These are phyloP conservation scores for Pogonognathellus flavescens DNA, from an alignment of 1,140 invertebrate species.

Conservation along the genomic window DNA sequence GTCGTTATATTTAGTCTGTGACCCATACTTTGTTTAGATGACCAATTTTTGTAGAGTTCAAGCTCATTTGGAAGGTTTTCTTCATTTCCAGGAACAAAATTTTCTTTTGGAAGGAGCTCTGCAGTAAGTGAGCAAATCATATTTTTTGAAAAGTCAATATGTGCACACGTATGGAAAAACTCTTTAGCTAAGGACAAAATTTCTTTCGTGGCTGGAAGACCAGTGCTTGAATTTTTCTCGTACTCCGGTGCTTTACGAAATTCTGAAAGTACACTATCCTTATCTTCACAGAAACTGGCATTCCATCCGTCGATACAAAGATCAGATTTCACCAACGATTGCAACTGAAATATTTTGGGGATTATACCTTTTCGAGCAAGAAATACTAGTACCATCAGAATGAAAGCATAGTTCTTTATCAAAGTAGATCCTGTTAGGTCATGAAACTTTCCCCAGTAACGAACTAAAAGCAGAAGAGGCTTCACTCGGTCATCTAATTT, in stretches of 20 bases:
- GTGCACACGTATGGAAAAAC: slow-evolving; percentile 56
- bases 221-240: neutral
- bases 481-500: slow-evolving; percentile 43
- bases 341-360: slow-evolving; percentile 49
- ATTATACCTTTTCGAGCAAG: slow-evolving; percentile 38
- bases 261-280: neutral
- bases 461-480: slow-evolving; percentile 48
- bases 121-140: slow-evolving; percentile 52
- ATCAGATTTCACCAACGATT: neutral
- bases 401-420: slow-evolving; percentile 61
- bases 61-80: slow-evolving; percentile 45
- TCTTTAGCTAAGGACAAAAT: slow-evolving; percentile 48
- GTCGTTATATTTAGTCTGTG: slow-evolving; percentile 24
- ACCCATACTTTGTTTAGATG: slow-evolving; percentile 10
- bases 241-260: neutral
- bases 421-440: slow-evolving; percentile 53
- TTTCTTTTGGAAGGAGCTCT: slow-evolving; percentile 20
- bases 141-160: slow-evolving; percentile 42
- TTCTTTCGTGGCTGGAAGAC: slow-evolving; percentile 23
- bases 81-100: slow-evolving; percentile 51
- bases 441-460: slow-evolving; percentile 62
- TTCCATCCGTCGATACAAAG: slow-evolving; percentile 56
- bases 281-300: slow-evolving; percentile 53
- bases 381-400: slow-evolving; percentile 56
- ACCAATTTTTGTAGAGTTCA: slow-evolving; percentile 56